Percentiles rank a stretch among this genome's conserved stretches.
Conservation (phyloP, 2,113 vertebrate genomes). For the Nothocercus nigrocapillus region DNA sequence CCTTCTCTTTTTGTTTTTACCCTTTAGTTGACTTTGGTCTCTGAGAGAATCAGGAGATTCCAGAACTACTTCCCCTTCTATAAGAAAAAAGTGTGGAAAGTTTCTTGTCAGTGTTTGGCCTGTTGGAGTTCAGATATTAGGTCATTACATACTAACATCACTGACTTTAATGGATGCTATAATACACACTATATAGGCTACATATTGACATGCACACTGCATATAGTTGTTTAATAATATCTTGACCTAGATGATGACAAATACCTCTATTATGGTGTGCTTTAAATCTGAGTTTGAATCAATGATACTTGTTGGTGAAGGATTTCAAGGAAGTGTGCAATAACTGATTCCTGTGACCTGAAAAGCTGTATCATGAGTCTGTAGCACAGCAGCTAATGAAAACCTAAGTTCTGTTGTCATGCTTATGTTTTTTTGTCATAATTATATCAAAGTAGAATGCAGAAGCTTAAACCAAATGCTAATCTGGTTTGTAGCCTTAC, state of each 20-base stretch:
- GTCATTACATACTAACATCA: not conserved
- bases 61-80: no score
- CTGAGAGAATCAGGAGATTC: no score
- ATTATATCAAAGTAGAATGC: not conserved
- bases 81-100: not conserved
- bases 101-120: not conserved
- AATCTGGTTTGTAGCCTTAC: rapidly evolving
- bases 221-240: not conserved
- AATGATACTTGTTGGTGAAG: not conserved
- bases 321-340: not conserved
- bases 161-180: not conserved
- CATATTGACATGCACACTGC: not conserved
- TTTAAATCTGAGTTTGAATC: not conserved
- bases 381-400: not conserved
- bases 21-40: not conserved
- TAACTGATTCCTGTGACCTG: rapidly evolving
- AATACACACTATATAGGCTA: not conserved
- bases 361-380: rapidly evolving
- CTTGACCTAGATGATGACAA: not conserved
- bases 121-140: not conserved
- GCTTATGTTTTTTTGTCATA: not conserved
- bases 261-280: rapidly evolving
- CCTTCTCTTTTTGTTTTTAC: not conserved
- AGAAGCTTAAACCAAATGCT: not conserved
- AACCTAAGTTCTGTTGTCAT: rapidly evolving